Conservation (phyloP, 2,113 vertebrate species). For the Willisornis vidua region DNA sequence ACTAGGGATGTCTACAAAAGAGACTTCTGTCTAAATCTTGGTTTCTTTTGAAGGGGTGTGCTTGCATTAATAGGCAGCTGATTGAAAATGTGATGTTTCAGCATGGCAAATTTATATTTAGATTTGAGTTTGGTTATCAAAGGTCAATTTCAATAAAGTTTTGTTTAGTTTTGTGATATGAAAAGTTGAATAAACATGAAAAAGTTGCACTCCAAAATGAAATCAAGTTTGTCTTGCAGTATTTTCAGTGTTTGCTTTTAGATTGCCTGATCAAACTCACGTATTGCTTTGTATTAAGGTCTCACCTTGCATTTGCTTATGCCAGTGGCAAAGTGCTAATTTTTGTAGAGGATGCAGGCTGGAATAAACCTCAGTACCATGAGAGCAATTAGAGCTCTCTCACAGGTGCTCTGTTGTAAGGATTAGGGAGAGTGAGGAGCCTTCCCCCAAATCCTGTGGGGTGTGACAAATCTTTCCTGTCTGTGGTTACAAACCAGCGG, state of each 20-base stretch:
- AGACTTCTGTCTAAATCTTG: neutral
- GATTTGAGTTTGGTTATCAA: neutral
- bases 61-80: neutral
- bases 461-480: neutral
- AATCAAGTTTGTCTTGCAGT: neutral
- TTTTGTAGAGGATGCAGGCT: neutral
- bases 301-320: neutral
- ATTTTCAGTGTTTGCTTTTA: neutral
- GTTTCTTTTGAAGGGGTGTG: neutral
- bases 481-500: neutral
- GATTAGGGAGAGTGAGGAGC: neutral
- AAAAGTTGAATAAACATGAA: neutral
- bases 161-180: neutral
- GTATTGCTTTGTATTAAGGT: neutral
- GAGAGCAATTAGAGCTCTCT: neutral
- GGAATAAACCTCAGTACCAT: neutral
- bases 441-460: neutral
- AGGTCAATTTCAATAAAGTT: neutral
- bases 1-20: neutral
- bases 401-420: neutral
- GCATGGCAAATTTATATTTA: neutral
- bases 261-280: neutral
- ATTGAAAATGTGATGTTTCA: constrained; percentile 22
- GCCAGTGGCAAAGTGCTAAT: neutral
- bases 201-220: neutral